phyloP scores from a whole-genome alignment of 2,888 invertebrate genomes.

The Lysandra bellargus region DNA sequence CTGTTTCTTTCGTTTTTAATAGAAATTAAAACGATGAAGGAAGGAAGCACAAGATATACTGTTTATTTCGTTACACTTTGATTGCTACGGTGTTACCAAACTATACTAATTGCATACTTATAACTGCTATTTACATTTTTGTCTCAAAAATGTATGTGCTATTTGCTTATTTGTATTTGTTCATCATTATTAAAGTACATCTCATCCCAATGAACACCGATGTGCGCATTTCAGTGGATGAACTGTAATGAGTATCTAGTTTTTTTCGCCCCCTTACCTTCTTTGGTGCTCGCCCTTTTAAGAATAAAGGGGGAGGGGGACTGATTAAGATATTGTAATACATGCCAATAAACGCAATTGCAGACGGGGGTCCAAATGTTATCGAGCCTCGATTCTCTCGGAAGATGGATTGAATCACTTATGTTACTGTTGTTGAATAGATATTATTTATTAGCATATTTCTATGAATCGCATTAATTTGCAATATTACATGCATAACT shows the following conservation, averaged over 20 bases:
- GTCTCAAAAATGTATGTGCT: no score
- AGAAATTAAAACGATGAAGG: no score
- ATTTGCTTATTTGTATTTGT: not conserved
- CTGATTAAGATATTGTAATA: slow-evolving; percentile 45
- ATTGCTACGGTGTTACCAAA: no score
- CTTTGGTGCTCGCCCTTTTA: slow-evolving; percentile 40
- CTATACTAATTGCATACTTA: no score
- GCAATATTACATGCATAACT: no score
- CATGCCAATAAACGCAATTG: slow-evolving; percentile 38
- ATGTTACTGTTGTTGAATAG: slow-evolving; percentile 10
- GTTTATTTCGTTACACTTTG: no score
- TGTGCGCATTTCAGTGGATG: slow-evolving; percentile 56
- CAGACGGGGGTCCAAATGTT: slow-evolving; percentile 30
- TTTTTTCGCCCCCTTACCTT: slow-evolving; percentile 47
- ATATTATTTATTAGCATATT: not conserved
- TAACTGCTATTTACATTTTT: no score
- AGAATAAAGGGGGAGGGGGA: slow-evolving; percentile 46
- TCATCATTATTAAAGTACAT: slow-evolving; percentile 40
- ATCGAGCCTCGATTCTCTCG: slow-evolving; percentile 6
- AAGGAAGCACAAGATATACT: no score
- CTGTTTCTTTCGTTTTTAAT: no score
- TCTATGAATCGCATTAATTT: no score
- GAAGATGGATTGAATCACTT: slow-evolving; percentile 29
- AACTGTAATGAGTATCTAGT: slow-evolving; percentile 63
- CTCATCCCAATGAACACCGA: slow-evolving; percentile 51